Conservation (phyloP, 2,888 invertebrate genomes). For the Lasioglossum villosulum region DNA sequence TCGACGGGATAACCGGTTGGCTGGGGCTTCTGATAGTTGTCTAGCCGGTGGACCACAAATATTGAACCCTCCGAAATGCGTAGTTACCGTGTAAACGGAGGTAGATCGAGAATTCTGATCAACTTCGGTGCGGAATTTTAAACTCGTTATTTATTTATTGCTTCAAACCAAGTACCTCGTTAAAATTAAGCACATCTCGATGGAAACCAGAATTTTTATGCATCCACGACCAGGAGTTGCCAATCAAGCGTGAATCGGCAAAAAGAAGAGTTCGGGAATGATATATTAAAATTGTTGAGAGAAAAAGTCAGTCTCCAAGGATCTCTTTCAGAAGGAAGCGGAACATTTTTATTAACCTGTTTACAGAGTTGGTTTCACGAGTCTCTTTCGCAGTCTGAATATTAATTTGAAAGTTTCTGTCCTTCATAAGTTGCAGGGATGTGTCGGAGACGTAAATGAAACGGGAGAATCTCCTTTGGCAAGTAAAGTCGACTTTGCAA, state of each 20-base stretch:
- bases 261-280: background rate
- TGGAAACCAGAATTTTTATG: too few species aligned
- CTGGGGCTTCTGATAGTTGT: background rate
- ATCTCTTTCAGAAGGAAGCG: too few species aligned
- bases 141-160: too few species aligned
- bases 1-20: background rate
- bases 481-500: background rate
- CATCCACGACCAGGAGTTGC: too few species aligned
- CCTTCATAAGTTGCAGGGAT: background rate
- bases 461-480: background rate
- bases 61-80: background rate
- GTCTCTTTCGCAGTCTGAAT: background rate
- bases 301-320: background rate
- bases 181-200: too few species aligned
- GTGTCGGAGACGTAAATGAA: background rate
- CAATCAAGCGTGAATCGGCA: too few species aligned
- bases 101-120: background rate
- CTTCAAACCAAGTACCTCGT: too few species aligned
- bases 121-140: background rate
- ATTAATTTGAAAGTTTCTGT: background rate
- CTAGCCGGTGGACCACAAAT: background rate
- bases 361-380: background rate
- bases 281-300: background rate
- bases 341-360: background rate
- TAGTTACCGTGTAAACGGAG: background rate